A percentile compares a stretch with the other conserved stretches of the same genome.
Conservation (phyloP, 1,140 invertebrate genomes). For the Orius insidiosus region DNA sequence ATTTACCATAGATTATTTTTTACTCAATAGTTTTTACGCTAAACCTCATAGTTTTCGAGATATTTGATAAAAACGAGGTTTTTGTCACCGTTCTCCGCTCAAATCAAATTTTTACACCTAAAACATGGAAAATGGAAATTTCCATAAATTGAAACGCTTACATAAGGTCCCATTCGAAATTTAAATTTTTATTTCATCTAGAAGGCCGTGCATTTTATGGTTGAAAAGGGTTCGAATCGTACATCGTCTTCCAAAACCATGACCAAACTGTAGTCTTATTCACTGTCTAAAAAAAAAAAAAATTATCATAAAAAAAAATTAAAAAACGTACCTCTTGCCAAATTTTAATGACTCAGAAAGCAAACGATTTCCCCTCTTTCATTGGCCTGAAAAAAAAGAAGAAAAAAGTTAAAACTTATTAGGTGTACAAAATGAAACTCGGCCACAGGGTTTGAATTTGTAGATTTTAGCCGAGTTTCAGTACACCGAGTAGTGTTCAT, state of each 20-base stretch:
- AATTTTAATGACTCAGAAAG: slow-evolving; percentile 86
- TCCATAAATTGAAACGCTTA: slow-evolving; percentile 31
- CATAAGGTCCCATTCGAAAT: slow-evolving; percentile 74
- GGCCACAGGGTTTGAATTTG: too few species aligned
- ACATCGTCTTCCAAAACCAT: slow-evolving; percentile 93
- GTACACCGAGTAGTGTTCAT: too few species aligned
- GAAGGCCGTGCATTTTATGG: slow-evolving; percentile 42
- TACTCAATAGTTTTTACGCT: too few species aligned
- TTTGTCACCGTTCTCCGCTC: neutral
- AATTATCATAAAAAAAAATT: neutral
- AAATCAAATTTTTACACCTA: neutral
- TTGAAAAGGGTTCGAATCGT: slow-evolving; percentile 80
- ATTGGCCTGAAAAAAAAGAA: slow-evolving; percentile 47
- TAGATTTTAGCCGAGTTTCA: too few species aligned
- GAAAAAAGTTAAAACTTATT: neutral
- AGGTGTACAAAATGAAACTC: neutral
- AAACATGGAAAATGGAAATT: neutral
- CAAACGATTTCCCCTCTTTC: slow-evolving; percentile 92
- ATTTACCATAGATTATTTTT: too few species aligned
- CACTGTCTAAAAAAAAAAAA: slow-evolving; percentile 38
- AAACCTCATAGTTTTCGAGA: too few species aligned
- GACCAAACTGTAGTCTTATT: slow-evolving; percentile 41
- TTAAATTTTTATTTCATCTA: slow-evolving; percentile 50
- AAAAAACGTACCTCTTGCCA: slow-evolving; percentile 56
- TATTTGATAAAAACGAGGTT: too few species aligned